These are phyloP conservation scores for Oconnorella tubifera DNA, from an alignment of 2,888 invertebrate species.

Conservation along the genomic window DNA sequence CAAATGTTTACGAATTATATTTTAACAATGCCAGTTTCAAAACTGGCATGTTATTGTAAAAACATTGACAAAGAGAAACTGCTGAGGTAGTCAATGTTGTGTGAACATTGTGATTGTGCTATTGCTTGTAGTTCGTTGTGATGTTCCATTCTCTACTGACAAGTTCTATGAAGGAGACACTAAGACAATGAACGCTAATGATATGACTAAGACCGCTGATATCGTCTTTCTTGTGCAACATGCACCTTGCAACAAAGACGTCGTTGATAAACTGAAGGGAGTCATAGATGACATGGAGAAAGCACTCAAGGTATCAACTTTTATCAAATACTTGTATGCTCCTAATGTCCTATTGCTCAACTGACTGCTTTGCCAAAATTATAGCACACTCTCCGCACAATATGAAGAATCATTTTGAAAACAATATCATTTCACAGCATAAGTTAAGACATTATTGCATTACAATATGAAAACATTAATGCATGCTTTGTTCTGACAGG, in stretches of 20 bases:
- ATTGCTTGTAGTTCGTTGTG: too few species aligned
- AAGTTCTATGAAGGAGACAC: slow-evolving; percentile 63
- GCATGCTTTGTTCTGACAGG: neutral
- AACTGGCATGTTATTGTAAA: too few species aligned
- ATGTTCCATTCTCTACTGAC: neutral
- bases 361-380: too few species aligned
- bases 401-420: neutral
- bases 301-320: slow-evolving; percentile 38
- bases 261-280: slow-evolving; percentile 55
- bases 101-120: too few species aligned
- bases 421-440: neutral
- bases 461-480: neutral
- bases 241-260: slow-evolving; percentile 73
- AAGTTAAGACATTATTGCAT: neutral
- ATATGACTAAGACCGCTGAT: slow-evolving; percentile 71
- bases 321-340: too few species aligned
- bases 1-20: too few species aligned
- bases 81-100: too few species aligned
- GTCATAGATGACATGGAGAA: slow-evolving; percentile 45
- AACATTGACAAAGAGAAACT: too few species aligned
- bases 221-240: slow-evolving; percentile 78
- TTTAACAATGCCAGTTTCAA: too few species aligned
- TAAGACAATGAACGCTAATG: slow-evolving; percentile 62
- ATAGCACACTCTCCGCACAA: too few species aligned
- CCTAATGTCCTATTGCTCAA: too few species aligned